phyloP scores from a whole-genome alignment of 2,113 vertebrate genomes.

The Syngnathoides biaculeatus region DNA sequence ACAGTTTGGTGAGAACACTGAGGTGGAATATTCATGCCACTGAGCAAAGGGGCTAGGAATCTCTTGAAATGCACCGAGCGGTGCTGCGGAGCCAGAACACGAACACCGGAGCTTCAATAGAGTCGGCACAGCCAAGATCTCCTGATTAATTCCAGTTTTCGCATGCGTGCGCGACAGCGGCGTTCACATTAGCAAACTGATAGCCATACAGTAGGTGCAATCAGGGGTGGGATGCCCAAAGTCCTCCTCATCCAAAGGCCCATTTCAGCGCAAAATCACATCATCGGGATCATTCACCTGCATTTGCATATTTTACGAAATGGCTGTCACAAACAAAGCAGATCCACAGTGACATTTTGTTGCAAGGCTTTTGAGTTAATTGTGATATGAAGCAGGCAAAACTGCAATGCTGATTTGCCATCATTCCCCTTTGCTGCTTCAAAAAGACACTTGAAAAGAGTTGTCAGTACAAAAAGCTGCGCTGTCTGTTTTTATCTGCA shows the following conservation, averaged over 20 bases:
- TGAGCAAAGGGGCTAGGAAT: slow-evolving; percentile 50
- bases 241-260: slow-evolving; percentile 39
- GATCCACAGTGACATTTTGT: not conserved
- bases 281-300: slow-evolving; percentile 10
- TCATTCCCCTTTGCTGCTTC: not conserved
- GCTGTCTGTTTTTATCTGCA: not conserved
- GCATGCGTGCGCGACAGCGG: slow-evolving; percentile 9
- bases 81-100: slow-evolving; percentile 48
- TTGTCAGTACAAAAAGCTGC: not conserved
- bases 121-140: slow-evolving; percentile 27
- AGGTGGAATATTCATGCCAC: slow-evolving; percentile 71
- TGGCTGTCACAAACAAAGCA: not conserved
- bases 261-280: slow-evolving; percentile 45
- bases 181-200: slow-evolving; percentile 33
- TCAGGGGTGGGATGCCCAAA: slow-evolving; percentile 38
- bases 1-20: slow-evolving; percentile 57
- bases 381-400: not conserved
- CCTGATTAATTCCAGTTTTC: slow-evolving; percentile 39
- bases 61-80: slow-evolving; percentile 45
- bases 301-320: not conserved
- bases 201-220: slow-evolving; percentile 44
- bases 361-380: not conserved
- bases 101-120: slow-evolving; percentile 52
- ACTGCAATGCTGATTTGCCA: not conserved
- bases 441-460: not conserved